Conservation (phyloP, 2,888 invertebrate genomes). For the Hypselothyrea guttata region DNA sequence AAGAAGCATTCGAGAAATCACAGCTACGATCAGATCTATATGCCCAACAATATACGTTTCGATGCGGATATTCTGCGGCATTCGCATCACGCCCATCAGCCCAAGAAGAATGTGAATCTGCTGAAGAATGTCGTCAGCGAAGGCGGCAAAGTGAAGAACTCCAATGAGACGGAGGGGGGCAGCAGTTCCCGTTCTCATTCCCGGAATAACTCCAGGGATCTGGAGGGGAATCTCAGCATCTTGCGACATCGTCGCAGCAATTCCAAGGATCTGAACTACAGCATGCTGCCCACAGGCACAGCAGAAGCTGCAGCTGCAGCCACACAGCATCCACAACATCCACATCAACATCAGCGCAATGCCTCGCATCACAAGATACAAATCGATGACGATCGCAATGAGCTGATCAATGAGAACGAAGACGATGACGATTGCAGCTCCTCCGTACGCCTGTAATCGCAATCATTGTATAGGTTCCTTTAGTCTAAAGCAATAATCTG, state of each 20-base stretch:
- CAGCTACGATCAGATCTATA: constrained; percentile 82
- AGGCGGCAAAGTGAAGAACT: constrained; percentile 79
- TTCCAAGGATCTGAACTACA: constrained; percentile 83
- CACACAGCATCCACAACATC: constrained; percentile 18
- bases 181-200: constrained; percentile 82
- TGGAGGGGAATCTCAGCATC: constrained; percentile 77
- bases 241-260: constrained; percentile 85
- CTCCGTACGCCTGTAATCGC: constrained; percentile 52
- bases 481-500: not conserved
- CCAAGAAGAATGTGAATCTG: constrained; percentile 80
- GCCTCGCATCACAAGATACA: constrained; percentile 81
- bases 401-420: constrained; percentile 59
- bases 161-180: constrained; percentile 76
- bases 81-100: constrained; percentile 63
- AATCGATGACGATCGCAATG: constrained; percentile 81
- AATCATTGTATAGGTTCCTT: constrained; percentile 40
- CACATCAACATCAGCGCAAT: constrained; percentile 70
- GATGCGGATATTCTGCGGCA: constrained; percentile 81
- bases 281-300: constrained; percentile 40
- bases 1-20: constrained; percentile 82
- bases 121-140: constrained; percentile 79
- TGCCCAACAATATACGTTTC: constrained; percentile 82
- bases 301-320: constrained; percentile 1
- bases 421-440: constrained; percentile 66
- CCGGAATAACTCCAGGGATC: constrained; percentile 83